Percentiles rank a stretch among this genome's conserved stretches.
These are phyloP conservation scores for Sericinus montela DNA, from an alignment of 2,888 invertebrate genomes.

Conservation along the genomic window DNA sequence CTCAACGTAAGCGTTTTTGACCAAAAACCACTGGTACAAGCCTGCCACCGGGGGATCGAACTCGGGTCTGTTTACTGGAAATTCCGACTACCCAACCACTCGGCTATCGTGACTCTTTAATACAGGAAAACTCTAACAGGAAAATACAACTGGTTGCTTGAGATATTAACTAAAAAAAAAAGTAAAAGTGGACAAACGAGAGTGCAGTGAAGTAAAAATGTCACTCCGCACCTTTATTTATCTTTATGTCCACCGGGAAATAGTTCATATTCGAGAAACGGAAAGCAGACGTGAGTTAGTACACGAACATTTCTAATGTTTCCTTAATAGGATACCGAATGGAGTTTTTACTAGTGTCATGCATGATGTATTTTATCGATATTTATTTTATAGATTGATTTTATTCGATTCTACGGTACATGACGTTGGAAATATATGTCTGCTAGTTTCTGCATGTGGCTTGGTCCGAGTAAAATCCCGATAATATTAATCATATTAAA, in stretches of 20 bases:
- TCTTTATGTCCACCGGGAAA: not conserved
- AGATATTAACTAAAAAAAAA: not conserved
- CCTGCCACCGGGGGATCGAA: too few relatives aligned
- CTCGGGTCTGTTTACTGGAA: too few relatives aligned
- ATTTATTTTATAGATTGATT: not conserved
- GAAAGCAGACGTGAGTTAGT: conserved; percentile 1
- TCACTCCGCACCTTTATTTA: not conserved
- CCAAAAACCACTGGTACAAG: too few relatives aligned
- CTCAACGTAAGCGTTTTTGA: too few relatives aligned
- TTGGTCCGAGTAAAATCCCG: too few relatives aligned
- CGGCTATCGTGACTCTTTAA: too few relatives aligned
- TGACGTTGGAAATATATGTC: too few relatives aligned
- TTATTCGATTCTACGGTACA: too few relatives aligned
- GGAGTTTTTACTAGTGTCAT: conserved; percentile 1
- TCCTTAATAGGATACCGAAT: not conserved
- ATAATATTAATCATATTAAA: too few relatives aligned
- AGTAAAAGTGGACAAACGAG: not conserved
- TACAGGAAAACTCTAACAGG: too few relatives aligned
- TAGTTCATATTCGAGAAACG: conserved; percentile 1
- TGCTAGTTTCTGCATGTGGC: too few relatives aligned
- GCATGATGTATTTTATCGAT: not conserved
- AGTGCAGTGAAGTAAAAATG: not conserved
- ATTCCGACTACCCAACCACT: too few relatives aligned
- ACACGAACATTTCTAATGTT: not conserved
- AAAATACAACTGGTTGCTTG: not conserved